Base-by-base conservation (phyloP, 2,888 invertebrate genomes). In the Heliconius ismenius region DNA sequence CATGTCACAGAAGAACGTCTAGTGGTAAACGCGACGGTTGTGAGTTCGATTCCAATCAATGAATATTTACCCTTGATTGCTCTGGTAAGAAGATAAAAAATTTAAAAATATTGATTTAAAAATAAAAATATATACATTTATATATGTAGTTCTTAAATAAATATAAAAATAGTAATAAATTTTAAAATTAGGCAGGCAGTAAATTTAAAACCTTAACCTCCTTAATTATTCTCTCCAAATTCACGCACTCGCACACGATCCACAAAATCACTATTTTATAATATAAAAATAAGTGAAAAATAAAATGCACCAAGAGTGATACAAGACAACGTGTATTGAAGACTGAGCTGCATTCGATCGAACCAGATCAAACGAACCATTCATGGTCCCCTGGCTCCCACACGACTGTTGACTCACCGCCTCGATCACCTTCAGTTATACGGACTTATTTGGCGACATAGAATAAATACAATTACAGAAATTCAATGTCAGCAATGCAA, bases 401-500 rank as follows among this genome's bases (percentile, higher is more conserved):
- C 92, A 86, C 90, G 82, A 82, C 84, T 70, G 82, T 86, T 92
- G 92, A 92, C 86, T 92, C 93, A 93, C 84, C 58, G 79, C 82
- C 86, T 86, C 86, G 91, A 90, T 94, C 91, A 92, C 93, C 93
- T 94, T 93, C 92, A 88, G 83, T 83, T 84, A 86, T 89, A 90
- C 90, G 91, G 91, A 93, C 93, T 88, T 94, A 94, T 94, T 94
- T 93, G 93, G 93, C 84, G 90, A 91, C 90, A 89, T 87, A 90
- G 87, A 83, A 86, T 86, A 87, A 88, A 89, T 89, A 88, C 89
- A 89, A 85, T 84, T 83, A 84, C 86, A 88, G 87, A 87, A 87
- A 83, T 82, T 86, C 92, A 91, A 91, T 91, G 90, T 82, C 90
- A 85, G 79, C 69, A 11, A 65, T 70, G 73, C 72, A 36, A 54